Evolutionary conservation across 2,888 invertebrate genomes (phyloP), one percentile per base, ranked within the genome.

Genomic region (Lagria hirta): DNA sequence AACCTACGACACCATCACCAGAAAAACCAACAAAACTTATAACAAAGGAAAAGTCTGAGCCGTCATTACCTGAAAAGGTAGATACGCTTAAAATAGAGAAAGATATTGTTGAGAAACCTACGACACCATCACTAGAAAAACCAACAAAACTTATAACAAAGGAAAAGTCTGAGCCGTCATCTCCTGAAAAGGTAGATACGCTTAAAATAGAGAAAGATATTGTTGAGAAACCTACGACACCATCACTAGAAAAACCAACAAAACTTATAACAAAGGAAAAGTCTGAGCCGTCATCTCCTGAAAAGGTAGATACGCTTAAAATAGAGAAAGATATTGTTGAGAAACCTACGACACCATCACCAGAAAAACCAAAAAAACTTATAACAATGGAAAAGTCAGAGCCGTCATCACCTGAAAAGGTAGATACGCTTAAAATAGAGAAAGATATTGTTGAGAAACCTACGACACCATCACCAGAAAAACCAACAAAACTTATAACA

Each of bases 51-150:
- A 35, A 42, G n/a, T n/a, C n/a, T n/a, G n/a, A n/a, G n/a, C n/a
- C n/a, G n/a, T n/a, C n/a, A 24, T 32, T 15, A 6, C 32, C 43
- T 16, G 34, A 21, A 5, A 27, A 40, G 15, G 23, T 4, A 17
- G 21, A 10, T 13, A 6, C 15, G n/a, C 7, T 16, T 1, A 29
- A 14, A 26, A 3, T 26, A 1, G 17, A 46, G 20, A 6, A 11
- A 1, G 11, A 10, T 16, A 10, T 8, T 10, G 22, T 7, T 14
- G 13, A 8, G 7, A 32, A 29, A 27, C 26, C 17, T 12, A 26
- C 23, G 11, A 16, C 15, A 3, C 21, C 10, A 5, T 7, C 17
- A 1, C 18, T n/a, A 4, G 17, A 18, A n/a, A 28, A 37, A 28
- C 28, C 20, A 14, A 2, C 11, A 4, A 24, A 37, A 18, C 12